phyloP scores from a whole-genome alignment of 1,140 invertebrate species.

The Leptoteleia sp. region DNA sequence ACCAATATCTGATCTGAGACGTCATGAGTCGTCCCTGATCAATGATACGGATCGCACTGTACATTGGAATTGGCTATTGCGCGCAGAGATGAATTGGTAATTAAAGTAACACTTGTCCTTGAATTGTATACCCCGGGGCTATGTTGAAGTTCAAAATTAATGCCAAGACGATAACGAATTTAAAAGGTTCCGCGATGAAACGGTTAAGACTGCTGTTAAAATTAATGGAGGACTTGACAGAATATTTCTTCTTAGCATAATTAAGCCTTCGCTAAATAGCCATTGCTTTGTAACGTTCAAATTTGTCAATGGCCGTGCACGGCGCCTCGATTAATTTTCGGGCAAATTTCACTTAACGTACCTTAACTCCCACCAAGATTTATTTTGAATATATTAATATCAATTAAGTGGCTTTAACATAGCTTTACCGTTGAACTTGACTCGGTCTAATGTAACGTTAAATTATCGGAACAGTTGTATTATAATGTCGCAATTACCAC shows the following conservation, averaged over 20 bases:
- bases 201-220: no score
- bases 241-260: no score
- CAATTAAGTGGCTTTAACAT: not conserved
- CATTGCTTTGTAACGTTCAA: no score
- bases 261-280: no score
- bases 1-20: slow-evolving; percentile 31
- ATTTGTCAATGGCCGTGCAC: not conserved
- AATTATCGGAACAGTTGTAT: slow-evolving; percentile 1
- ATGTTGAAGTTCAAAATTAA: slow-evolving; percentile 6
- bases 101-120: slow-evolving; percentile 7
- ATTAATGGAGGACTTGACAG: no score
- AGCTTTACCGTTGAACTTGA: not conserved
- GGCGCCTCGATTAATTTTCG: slow-evolving; percentile 1
- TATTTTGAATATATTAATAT: slow-evolving; percentile 2
- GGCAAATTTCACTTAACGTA: not conserved
- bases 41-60: slow-evolving; percentile 27
- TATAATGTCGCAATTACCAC: not conserved
- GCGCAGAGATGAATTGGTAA: not conserved
- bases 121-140: slow-evolving; percentile 10
- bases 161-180: slow-evolving; percentile 19
- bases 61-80: no score
- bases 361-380: not conserved
- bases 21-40: slow-evolving; percentile 1
- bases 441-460: slow-evolving; percentile 3
- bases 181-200: not conserved